A percentile compares a stretch with the other conserved stretches of the same genome.
Conservation (phyloP, 2,113 vertebrate species). For the Centropus bengalensis region DNA sequence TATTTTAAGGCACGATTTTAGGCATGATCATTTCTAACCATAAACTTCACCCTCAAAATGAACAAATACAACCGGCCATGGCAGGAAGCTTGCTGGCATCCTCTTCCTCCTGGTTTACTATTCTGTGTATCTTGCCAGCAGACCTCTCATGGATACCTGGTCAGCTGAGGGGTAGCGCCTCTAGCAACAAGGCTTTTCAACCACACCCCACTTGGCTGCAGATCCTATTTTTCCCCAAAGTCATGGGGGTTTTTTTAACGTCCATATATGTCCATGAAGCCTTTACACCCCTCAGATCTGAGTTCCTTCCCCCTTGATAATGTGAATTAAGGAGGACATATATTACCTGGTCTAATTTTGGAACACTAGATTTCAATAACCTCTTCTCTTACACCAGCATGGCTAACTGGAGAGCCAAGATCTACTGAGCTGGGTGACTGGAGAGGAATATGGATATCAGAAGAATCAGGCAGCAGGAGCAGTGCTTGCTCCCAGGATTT, state of each 20-base stretch:
- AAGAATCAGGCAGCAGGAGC: not conserved
- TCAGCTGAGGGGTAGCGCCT: not conserved
- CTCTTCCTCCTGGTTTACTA: not conserved
- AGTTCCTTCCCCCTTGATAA: not conserved
- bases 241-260: not conserved
- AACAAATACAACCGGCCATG: not conserved
- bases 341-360: no score
- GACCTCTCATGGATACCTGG: not conserved
- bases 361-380: not conserved
- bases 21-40: not conserved
- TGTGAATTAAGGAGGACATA: not conserved
- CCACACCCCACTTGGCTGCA: not conserved
- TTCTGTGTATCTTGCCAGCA: not conserved
- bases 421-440: not conserved
- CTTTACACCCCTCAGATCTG: not conserved
- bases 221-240: not conserved
- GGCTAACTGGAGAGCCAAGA: not conserved
- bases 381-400: not conserved
- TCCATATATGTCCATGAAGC: fast-evolving
- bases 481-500: not conserved
- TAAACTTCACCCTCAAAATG: not conserved
- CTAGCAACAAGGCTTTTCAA: not conserved
- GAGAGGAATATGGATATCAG: not conserved
- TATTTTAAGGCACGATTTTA: not conserved
- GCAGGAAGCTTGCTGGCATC: not conserved